phyloP scores from a whole-genome alignment of 2,113 vertebrate genomes.

The Neotragus pygmaeus region DNA sequence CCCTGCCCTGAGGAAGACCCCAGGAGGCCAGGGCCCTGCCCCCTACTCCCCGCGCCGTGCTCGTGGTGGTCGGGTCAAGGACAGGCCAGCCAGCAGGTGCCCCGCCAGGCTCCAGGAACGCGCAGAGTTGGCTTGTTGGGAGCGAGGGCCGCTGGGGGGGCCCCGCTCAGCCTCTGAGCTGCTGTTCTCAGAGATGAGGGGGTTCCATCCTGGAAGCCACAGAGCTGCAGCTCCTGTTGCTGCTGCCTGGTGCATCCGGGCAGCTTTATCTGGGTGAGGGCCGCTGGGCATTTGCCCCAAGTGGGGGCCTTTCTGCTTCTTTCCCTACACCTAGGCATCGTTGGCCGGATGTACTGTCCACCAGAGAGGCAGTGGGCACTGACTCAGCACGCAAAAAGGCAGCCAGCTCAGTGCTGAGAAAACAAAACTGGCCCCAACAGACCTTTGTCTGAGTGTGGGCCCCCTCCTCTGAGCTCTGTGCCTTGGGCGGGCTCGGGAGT shows the following conservation, averaged over 20 bases:
- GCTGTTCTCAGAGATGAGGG: rapidly evolving
- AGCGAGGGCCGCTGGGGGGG: rapidly evolving
- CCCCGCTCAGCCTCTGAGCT: neutral
- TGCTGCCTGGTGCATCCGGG: rapidly evolving
- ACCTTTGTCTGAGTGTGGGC: neutral
- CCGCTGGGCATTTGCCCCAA: neutral
- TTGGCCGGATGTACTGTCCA: rapidly evolving
- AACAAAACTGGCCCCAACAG: neutral
- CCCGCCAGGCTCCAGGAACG: neutral
- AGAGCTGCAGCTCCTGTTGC: neutral
- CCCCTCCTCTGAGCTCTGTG: neutral
- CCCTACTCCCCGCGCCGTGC: rapidly evolving
- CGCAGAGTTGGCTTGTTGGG: neutral
- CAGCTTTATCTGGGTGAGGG: neutral
- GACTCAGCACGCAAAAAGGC: rapidly evolving
- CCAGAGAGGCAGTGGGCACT: neutral
- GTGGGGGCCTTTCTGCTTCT: neutral
- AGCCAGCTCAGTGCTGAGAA: rapidly evolving
- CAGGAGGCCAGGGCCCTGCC: neutral
- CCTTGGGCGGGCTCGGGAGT: neutral
- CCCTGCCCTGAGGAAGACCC: neutral
- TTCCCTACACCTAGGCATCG: neutral
- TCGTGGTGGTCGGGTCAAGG: rapidly evolving
- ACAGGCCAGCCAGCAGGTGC: neutral
- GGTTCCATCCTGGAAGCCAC: too few species aligned